phyloP scores from a whole-genome alignment of 2,888 invertebrate species.

The Lathronympha strigana region DNA sequence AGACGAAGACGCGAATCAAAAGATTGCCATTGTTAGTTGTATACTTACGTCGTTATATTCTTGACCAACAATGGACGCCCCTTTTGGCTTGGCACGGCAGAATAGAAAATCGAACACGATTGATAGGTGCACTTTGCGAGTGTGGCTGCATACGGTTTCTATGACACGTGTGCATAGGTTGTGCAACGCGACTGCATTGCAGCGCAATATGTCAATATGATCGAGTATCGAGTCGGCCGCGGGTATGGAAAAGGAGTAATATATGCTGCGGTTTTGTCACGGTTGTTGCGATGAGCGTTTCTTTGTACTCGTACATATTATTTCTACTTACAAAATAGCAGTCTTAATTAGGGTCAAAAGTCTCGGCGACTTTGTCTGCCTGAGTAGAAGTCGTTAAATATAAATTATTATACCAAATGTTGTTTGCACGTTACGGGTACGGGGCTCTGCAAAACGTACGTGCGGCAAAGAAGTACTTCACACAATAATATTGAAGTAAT shows the following conservation, averaged over 20 bases:
- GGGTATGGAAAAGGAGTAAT: not conserved
- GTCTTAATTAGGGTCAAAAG: no score
- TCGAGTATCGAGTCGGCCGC: not conserved
- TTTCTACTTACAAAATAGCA: no score
- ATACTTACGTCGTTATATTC: no score
- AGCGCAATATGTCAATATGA: not conserved
- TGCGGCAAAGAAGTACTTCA: not conserved
- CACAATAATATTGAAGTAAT: not conserved
- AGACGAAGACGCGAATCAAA: no score
- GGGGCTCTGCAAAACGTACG: not conserved
- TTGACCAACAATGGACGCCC: no score
- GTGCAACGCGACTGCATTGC: not conserved
- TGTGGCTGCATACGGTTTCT: not conserved
- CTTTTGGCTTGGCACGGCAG: no score
- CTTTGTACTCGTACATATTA: no score
- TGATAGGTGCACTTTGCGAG: not conserved
- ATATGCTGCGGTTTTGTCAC: not conserved
- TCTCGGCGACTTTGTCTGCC: no score
- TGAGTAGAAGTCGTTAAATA: not conserved
- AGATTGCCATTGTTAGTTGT: no score
- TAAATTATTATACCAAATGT: not conserved
- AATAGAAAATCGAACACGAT: not conserved
- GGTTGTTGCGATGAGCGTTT: not conserved
- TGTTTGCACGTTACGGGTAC: no score
- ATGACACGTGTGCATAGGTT: not conserved